Percentiles rank a stretch among this genome's conserved stretches.
Conservation (phyloP, 2,888 invertebrate genomes). For the Chelonus formosanus region DNA sequence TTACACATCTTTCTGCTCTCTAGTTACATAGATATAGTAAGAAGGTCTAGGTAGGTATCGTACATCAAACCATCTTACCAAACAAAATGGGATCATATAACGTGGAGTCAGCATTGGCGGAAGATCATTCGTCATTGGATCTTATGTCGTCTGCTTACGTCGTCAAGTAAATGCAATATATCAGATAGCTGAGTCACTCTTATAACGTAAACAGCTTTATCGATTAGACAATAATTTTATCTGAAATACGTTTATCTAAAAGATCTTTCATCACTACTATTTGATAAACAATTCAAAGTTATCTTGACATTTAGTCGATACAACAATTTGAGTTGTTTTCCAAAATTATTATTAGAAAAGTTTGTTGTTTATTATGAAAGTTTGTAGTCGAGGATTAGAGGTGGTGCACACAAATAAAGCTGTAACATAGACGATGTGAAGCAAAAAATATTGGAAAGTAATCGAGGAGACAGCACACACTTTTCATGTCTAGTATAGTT, state of each 20-base stretch:
- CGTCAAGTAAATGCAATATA: not conserved
- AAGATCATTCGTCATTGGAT: slow-evolving; percentile 4
- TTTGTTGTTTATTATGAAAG: slow-evolving; percentile 1
- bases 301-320: no score
- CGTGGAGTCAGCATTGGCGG: not conserved
- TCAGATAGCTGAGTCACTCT: not conserved
- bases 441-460: slow-evolving; percentile 29
- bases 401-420: not conserved
- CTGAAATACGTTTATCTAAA: not conserved
- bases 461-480: slow-evolving; percentile 18
- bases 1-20: not conserved
- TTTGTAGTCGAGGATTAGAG: not conserved
- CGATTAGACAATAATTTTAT: slow-evolving; percentile 5
- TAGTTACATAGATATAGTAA: not conserved
- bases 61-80: slow-evolving; percentile 1
- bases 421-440: slow-evolving; percentile 6
- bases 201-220: not conserved
- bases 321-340: no score
- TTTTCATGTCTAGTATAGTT: slow-evolving; percentile 6
- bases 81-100: slow-evolving; percentile 3
- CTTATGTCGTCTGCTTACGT: slow-evolving; percentile 1
- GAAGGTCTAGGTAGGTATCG: not conserved
- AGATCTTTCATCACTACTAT: no score
- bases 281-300: no score
- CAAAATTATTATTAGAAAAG: not conserved